Evolutionary conservation across 2,113 vertebrate genomes (phyloP), one percentile per base, ranked within the genome.

Genomic region (Rhagologus leucostigma): DNA sequence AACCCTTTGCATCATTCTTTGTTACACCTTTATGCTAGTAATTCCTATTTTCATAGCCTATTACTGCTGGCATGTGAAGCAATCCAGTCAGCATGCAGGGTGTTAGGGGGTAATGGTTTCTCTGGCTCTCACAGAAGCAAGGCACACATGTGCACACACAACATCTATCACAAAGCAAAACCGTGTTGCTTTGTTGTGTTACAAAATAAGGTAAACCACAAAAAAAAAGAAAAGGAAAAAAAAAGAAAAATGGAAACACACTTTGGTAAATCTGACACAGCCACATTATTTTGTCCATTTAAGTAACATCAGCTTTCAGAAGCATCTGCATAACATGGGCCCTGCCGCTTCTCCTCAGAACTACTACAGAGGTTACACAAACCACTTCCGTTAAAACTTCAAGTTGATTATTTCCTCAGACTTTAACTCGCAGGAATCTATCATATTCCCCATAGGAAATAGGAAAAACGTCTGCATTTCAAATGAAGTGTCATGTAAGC

Each of bases 1-100:
- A 96, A 86, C 93, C 95, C 93, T 94, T 91, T 0, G 17, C 37
- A 63, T 88, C 75, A 71, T 81, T 95, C 78, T 88, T 73, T 67
- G 53, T 39, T 90, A 95, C 82, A 73, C 50, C 67, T 83, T 90
- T 74, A 88, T 23, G 67, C 50, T 30, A 78, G 56, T 67, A 67
- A 91, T 77, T 86, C 68, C 68, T 73, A 56, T 23, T 80, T 94
- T 80, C 77, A 74, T 37, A 84, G 81, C 55, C 79, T 83, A 11
- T 67, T 91, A 67, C 9, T 50, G 82, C 82, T 73, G 78, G 87
- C 21, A 47, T 30, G 83, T 9, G 82, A 91, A 89, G 71, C 39
- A 93, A 91, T 87, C 50, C 71, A 52, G 75, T 80, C 68, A 95
- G 87, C 93, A 96, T 84, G 92, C 88, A 83, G 52, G 79, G 32